These are phyloP conservation scores for Arbacia lixula DNA, from an alignment of 53 echinoderm and acorn worm species.

Conservation along the genomic window DNA sequence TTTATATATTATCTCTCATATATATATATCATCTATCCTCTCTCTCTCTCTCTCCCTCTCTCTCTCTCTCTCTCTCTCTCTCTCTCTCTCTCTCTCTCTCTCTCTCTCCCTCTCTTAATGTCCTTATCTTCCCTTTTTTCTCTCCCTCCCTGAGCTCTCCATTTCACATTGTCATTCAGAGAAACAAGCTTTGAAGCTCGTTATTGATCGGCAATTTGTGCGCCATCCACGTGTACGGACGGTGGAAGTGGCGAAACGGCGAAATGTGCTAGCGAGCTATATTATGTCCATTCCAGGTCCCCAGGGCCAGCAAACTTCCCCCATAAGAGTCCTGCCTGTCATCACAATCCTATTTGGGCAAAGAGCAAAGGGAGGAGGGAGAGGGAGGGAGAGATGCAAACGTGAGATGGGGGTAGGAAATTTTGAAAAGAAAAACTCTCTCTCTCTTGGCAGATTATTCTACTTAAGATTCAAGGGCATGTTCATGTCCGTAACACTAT, in stretches of 20 bases:
- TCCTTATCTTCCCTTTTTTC: neutral
- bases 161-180: neutral
- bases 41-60: neutral
- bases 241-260: constrained; percentile 19
- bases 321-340: constrained; percentile 13
- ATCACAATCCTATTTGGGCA: constrained; percentile 51
- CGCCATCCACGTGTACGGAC: too few relatives aligned
- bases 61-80: constrained; percentile 2
- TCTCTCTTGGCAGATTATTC: constrained; percentile 12
- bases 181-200: neutral
- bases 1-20: too few relatives aligned
- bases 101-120: neutral
- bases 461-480: constrained; percentile 26
- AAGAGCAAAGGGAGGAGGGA: too few relatives aligned
- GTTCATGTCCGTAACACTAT: constrained; percentile 8
- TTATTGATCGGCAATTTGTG: constrained; percentile 39
- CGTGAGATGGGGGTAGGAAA: neutral
- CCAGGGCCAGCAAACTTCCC: constrained; percentile 46
- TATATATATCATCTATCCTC: too few relatives aligned
- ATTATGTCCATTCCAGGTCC: constrained; percentile 41
- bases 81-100: neutral
- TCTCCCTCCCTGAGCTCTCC: neutral
- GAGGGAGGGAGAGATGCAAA: neutral
- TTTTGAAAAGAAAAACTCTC: constrained; percentile 5
- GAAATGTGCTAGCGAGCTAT: constrained; percentile 26